phyloP scores from a whole-genome alignment of 1,140 invertebrate species.

The Drosophila burlai region DNA sequence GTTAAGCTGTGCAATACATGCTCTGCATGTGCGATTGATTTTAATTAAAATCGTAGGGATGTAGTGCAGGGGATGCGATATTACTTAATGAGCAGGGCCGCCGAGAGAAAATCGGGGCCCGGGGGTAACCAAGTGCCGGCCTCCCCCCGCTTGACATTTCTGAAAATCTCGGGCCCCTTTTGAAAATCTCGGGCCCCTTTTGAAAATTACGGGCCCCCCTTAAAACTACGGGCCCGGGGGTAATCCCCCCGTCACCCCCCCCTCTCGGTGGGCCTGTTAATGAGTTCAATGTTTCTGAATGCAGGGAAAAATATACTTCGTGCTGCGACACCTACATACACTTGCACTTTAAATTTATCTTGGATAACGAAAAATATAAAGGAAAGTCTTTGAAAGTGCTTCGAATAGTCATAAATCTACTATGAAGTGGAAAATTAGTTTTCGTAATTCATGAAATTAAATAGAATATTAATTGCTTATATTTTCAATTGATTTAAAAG shows the following conservation, averaged over 20 bases:
- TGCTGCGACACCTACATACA: neutral
- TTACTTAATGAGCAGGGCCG: no score
- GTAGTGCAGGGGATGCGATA: conserved; percentile 3
- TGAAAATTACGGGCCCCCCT: no score
- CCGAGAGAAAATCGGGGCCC: no score
- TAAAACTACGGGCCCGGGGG: no score
- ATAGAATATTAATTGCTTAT: neutral
- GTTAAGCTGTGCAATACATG: conserved; percentile 9
- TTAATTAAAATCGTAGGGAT: conserved; percentile 65
- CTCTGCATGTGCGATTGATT: conserved; percentile 41
- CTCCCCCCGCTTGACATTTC: no score
- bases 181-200: no score
- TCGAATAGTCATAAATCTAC: neutral
- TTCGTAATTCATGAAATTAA: no score
- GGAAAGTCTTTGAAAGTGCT: neutral
- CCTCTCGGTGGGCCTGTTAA: no score
- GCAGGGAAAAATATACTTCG: neutral
- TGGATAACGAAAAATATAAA: neutral
- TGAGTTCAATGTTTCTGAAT: conserved; percentile 14
- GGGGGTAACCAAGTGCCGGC: no score
- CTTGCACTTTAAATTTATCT: neutral
- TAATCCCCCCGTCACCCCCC: no score
- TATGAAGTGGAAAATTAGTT: neutral
- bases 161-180: no score
- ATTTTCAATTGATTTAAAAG: neutral